phyloP scores from a whole-genome alignment of 2,888 invertebrate genomes.

The Luperina testacea region DNA sequence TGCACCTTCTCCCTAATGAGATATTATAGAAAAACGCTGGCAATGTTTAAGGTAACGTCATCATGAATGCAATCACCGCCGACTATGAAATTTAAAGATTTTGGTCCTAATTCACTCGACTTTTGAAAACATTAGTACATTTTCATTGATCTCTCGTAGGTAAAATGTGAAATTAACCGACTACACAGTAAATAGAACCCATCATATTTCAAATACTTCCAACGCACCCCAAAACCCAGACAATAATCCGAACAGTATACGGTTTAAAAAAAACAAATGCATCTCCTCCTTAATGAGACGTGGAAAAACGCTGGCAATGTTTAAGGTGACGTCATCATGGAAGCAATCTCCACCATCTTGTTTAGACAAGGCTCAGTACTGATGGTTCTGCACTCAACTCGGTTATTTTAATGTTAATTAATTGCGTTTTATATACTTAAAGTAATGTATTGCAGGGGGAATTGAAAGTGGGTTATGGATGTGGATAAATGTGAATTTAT shows the following conservation, averaged over 20 bases:
- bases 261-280: conserved; percentile 46
- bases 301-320: conserved; percentile 83
- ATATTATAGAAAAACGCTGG: background rate
- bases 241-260: conserved; percentile 31
- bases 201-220: background rate
- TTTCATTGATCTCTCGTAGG: background rate
- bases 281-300: conserved; percentile 77
- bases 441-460: conserved; percentile 40
- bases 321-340: conserved; percentile 85
- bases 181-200: background rate
- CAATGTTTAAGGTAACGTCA: background rate
- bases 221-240: conserved; percentile 16
- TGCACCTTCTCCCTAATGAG: background rate
- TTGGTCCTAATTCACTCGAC: background rate
- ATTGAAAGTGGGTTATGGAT: conserved; percentile 25
- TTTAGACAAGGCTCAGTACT: conserved; percentile 75
- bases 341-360: conserved; percentile 82
- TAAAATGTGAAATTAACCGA: background rate
- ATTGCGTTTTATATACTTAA: conserved; percentile 58
- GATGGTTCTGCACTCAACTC: conserved; percentile 54
- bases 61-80: background rate
- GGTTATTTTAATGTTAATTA: conserved; percentile 69
- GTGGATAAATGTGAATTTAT: conserved; percentile 15
- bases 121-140: background rate
- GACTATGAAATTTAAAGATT: background rate